Evolutionary conservation across 1,140 invertebrate genomes (phyloP).

Genomic region (Trypoxylus dichotomus): DNA sequence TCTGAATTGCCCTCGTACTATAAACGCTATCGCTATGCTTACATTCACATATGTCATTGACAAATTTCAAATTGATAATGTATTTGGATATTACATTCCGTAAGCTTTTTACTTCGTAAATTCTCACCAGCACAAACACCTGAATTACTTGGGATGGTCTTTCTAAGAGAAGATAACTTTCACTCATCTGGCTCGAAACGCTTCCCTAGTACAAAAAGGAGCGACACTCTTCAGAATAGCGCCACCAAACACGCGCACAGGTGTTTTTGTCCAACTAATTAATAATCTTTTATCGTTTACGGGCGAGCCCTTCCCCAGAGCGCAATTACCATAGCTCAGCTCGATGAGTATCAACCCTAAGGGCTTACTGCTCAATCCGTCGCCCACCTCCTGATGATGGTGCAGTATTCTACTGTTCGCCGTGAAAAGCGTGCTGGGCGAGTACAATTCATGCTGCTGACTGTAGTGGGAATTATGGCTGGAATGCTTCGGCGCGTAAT

Average conservation of each 20-base stretch:
- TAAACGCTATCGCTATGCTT: no score
- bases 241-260: constrained; percentile 61
- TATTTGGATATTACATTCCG: no score
- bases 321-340: constrained; percentile 54
- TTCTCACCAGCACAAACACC: neutral
- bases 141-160: neutral
- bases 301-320: constrained; percentile 57
- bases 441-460: neutral
- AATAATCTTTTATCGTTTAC: constrained; percentile 54
- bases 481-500: neutral
- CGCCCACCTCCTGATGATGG: neutral
- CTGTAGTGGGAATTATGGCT: neutral
- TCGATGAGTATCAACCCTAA: constrained; percentile 56
- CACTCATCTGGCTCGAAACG: neutral
- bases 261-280: constrained; percentile 60
- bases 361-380: constrained; percentile 37
- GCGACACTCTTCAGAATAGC: constrained; percentile 57
- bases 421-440: neutral
- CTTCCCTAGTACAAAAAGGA: constrained; percentile 51
- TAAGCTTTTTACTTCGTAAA: neutral
- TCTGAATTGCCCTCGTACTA: no score
- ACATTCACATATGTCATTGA: no score
- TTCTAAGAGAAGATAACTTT: neutral
- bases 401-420: constrained; percentile 22
- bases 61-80: no score